These are phyloP conservation scores for Mesaphorura yosii DNA, from an alignment of 1,140 invertebrate genomes.

Conservation along the genomic window DNA sequence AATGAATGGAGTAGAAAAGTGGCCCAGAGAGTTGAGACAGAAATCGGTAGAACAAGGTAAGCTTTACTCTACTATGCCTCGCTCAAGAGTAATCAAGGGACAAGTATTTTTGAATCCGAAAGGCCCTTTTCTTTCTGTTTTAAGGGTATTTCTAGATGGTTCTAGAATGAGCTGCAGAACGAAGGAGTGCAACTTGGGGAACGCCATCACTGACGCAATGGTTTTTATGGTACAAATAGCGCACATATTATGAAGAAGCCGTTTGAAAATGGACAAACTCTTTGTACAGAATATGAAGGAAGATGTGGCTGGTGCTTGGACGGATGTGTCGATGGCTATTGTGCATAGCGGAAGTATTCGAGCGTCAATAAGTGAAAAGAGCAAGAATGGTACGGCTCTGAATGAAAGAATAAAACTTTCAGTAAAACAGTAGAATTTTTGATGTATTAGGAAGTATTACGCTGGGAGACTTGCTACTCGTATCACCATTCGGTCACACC, in stretches of 20 bases:
- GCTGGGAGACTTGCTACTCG: not conserved
- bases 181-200: slow-evolving; percentile 41
- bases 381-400: not conserved
- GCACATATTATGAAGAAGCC: not conserved
- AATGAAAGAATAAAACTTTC: not conserved
- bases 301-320: not conserved
- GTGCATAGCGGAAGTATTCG: slow-evolving; percentile 5
- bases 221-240: slow-evolving; percentile 34
- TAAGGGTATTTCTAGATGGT: slow-evolving; percentile 51
- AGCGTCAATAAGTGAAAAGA: not conserved
- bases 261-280: not conserved
- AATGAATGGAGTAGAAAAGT: slow-evolving; percentile 47
- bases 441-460: not conserved
- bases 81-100: no score
- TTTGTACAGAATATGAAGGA: not conserved
- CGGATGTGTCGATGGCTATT: not conserved
- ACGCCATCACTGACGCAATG: slow-evolving; percentile 37
- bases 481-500: slow-evolving; percentile 2
- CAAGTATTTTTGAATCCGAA: no score
- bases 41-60: slow-evolving; percentile 33
- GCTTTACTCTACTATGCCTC: no score
- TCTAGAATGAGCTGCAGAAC: slow-evolving; percentile 35
- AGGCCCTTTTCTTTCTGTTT: not conserved
- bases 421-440: not conserved
- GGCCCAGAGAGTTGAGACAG: slow-evolving; percentile 38